These are phyloP conservation scores for Zoanthus sociatus DNA, from an alignment of 92 coral and sea anemone species.

Conservation along the genomic window DNA sequence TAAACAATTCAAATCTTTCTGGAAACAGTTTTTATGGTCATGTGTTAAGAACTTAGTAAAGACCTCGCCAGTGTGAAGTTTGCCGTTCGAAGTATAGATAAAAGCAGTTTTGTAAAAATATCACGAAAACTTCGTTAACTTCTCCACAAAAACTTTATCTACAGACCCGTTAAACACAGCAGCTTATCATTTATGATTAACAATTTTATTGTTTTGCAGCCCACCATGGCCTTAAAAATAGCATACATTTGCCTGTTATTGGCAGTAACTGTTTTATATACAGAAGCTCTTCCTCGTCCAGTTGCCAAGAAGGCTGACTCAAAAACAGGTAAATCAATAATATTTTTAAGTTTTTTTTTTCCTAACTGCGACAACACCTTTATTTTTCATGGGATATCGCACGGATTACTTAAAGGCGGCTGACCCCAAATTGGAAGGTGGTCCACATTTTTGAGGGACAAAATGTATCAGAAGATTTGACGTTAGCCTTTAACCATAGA, in stretches of 20 bases:
- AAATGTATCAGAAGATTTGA: too few species aligned
- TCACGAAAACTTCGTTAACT: background rate
- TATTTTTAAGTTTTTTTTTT: background rate
- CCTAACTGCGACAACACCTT: background rate
- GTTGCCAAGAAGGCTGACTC: conserved; percentile 30
- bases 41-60: background rate
- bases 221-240: conserved; percentile 88
- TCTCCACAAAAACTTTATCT: background rate
- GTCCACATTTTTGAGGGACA: too few species aligned
- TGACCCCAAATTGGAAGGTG: too few species aligned
- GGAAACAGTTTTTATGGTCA: background rate
- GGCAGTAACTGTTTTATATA: conserved; percentile 33
- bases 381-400: too few species aligned
- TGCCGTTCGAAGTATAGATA: background rate
- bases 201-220: conserved; percentile 27
- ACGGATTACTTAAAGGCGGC: too few species aligned
- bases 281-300: conserved; percentile 36
- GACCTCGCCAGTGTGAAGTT: background rate
- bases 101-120: background rate
- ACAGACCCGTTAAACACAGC: background rate
- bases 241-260: conserved; percentile 40
- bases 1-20: background rate
- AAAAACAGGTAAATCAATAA: conserved; percentile 14
- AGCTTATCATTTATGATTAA: background rate
- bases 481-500: too few species aligned